Conservation (phyloP, 2,113 vertebrate genomes). For the Dipodomys spectabilis region DNA sequence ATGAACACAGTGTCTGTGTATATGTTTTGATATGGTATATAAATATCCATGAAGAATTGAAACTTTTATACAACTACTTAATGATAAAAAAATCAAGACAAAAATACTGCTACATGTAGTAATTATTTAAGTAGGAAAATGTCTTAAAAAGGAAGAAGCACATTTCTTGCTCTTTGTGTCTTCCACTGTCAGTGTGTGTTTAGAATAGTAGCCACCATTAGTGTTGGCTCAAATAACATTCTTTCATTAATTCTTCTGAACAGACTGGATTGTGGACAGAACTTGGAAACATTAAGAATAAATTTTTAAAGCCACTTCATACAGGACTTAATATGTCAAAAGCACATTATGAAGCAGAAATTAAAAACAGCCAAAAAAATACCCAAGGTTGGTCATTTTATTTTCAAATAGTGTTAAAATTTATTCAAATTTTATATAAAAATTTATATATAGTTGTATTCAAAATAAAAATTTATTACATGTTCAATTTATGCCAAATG, state of each 20-base stretch:
- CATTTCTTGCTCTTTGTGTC: constrained; percentile 19
- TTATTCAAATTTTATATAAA: constrained; percentile 26
- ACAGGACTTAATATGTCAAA: constrained; percentile 94
- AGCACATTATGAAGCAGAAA: constrained; percentile 92
- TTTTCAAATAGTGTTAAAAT: constrained; percentile 60
- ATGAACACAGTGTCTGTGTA: background rate
- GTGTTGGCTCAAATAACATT: constrained; percentile 53
- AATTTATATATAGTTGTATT: background rate
- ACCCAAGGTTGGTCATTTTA: constrained; percentile 86
- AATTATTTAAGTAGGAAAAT: constrained; percentile 27
- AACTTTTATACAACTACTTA: too few relatives aligned
- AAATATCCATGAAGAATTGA: too few relatives aligned
- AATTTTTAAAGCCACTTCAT: constrained; percentile 91
- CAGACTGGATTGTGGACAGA: constrained; percentile 92
- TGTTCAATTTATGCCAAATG: constrained; percentile 9
- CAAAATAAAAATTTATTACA: background rate
- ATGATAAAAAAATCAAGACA: too few relatives aligned
- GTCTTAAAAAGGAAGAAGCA: constrained; percentile 6
- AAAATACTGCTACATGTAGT: background rate
- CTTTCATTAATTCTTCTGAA: constrained; percentile 71
- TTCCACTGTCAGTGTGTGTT: background rate
- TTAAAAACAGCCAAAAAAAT: constrained; percentile 91
- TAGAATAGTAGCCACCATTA: background rate
- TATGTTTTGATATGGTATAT: background rate
- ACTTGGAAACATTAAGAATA: constrained; percentile 88